Evolutionary conservation across 2,888 invertebrate species (phyloP).

Genomic region (Campoplex capitator): DNA sequence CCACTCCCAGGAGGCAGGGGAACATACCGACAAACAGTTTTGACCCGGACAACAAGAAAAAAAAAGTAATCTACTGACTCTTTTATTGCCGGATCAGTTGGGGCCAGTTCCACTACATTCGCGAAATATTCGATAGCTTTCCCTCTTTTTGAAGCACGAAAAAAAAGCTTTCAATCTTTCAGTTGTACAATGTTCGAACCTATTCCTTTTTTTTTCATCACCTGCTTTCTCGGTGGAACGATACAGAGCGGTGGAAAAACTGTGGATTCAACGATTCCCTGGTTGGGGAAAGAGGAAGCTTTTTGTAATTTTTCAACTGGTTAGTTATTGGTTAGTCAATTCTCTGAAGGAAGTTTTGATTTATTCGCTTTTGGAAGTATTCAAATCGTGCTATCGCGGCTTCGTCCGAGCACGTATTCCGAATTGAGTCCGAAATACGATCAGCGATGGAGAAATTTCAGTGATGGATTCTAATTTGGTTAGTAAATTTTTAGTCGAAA

Average conservation of each 20-base stretch:
- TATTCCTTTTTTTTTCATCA: neutral
- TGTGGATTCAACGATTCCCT: neutral
- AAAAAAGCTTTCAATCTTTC: slow-evolving; percentile 7
- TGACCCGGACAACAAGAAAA: neutral
- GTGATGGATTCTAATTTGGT: too few relatives aligned
- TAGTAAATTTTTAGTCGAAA: too few relatives aligned
- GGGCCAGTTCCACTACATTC: neutral
- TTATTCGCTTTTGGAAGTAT: neutral
- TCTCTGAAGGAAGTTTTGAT: neutral
- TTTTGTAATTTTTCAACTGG: neutral
- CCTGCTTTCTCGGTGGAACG: neutral
- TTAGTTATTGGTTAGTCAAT: neutral
- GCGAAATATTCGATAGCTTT: neutral
- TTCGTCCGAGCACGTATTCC: neutral
- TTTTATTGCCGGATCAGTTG: neutral
- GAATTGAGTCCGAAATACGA: neutral
- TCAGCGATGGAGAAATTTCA: too few relatives aligned
- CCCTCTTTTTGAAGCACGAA: neutral
- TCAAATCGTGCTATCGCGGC: neutral
- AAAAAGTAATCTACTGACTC: slow-evolving; percentile 9
- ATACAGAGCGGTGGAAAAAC: neutral
- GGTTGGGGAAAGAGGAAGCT: neutral
- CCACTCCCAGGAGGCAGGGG: neutral
- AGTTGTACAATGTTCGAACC: neutral
- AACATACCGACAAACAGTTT: slow-evolving; percentile 2